A percentile compares a stretch with the other conserved stretches of the same genome.
Evolutionary conservation across 64 coral and sea anemone genomes (phyloP).

Genomic region (Cladopsammia gracilis): DNA sequence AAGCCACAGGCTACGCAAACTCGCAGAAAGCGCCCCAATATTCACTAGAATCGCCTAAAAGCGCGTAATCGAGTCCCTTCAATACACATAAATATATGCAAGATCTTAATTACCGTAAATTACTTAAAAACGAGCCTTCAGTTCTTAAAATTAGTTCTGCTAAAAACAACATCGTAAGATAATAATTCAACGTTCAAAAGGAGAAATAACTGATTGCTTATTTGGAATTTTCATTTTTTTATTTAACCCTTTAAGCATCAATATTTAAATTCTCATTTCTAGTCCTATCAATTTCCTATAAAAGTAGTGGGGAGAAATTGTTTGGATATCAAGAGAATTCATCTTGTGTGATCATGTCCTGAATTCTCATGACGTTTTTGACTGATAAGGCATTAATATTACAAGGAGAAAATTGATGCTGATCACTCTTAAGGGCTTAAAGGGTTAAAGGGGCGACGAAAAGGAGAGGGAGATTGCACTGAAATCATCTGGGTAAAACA

Average conservation of each 20-base stretch:
- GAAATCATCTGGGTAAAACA: no score
- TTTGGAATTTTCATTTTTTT: background rate
- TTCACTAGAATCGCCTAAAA: no score
- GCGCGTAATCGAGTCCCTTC: background rate
- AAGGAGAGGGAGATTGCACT: background rate
- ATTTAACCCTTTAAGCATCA: no score
- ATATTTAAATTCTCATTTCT: no score
- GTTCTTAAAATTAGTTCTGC: no score
- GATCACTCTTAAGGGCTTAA: no score
- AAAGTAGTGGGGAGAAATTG: background rate
- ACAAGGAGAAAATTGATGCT: no score
- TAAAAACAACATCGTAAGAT: background rate
- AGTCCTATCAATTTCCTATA: background rate
- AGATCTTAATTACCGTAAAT: background rate
- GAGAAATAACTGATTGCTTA: background rate
- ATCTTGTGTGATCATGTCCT: no score
- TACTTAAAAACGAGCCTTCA: background rate
- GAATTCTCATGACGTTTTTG: no score
- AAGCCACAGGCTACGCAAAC: no score
- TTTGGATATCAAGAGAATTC: background rate
- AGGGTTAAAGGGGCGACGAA: background rate
- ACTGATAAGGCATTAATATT: no score
- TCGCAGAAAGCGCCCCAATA: no score
- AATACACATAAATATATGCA: slow-evolving; percentile 19
- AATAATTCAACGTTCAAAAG: background rate